Conservation (phyloP, 1,140 invertebrate genomes). For the Hydropsyche tenuis region DNA sequence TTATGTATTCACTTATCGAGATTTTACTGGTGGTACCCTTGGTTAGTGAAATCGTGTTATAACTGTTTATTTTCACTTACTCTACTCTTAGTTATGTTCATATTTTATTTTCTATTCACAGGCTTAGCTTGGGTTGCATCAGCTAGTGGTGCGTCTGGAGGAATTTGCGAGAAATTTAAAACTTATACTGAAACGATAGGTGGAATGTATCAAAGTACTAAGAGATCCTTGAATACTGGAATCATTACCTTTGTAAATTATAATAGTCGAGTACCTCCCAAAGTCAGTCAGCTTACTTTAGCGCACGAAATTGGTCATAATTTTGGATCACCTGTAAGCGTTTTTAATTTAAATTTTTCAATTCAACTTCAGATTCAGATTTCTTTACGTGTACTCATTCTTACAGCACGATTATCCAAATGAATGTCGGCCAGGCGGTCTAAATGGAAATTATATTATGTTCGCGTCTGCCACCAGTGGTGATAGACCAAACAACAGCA, state of each 20-base stretch:
- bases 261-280: conserved; percentile 93
- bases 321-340: conserved; percentile 92
- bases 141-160: conserved; percentile 94
- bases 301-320: conserved; percentile 99
- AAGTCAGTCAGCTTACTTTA: conserved; percentile 96
- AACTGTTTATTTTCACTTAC: neutral
- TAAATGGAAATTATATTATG: conserved; percentile 95
- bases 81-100: conserved; percentile 1
- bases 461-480: conserved; percentile 95
- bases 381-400: conserved; percentile 18
- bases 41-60: conserved; percentile 52
- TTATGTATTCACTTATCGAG: conserved; percentile 97
- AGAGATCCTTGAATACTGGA: conserved; percentile 95
- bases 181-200: conserved; percentile 94
- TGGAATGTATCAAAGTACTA: conserved; percentile 91
- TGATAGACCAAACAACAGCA: conserved; percentile 92
- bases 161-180: conserved; percentile 98
- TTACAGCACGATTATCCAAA: conserved; percentile 93
- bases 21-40: conserved; percentile 95
- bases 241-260: conserved; percentile 99
- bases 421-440: conserved; percentile 88
- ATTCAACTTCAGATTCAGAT: too few species aligned
- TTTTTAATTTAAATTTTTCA: conserved; percentile 10
- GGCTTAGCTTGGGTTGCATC: conserved; percentile 98
- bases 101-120: conserved; percentile 33